phyloP scores from a whole-genome alignment of 2,888 invertebrate genomes.

The Orthosia gothica region DNA sequence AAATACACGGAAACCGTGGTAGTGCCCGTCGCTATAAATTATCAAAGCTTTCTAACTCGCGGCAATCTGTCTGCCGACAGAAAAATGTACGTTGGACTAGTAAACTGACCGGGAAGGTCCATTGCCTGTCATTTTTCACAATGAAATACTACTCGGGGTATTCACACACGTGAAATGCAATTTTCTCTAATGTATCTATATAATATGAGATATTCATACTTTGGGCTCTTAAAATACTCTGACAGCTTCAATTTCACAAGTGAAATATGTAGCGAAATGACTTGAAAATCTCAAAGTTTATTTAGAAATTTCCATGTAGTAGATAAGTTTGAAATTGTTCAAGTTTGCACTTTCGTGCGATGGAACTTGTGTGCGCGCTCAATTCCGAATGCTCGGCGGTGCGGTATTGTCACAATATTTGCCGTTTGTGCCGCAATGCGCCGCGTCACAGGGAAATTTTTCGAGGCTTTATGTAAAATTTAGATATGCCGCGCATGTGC shows the following conservation, averaged over 20 bases:
- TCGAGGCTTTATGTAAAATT: slow-evolving; percentile 74
- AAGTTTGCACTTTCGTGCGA: slow-evolving; percentile 62
- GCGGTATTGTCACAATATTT: slow-evolving; percentile 76
- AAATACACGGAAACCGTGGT: slow-evolving; percentile 50
- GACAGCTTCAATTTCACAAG: slow-evolving; percentile 44
- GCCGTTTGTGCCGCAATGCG: slow-evolving; percentile 75
- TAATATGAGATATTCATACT: slow-evolving; percentile 1
- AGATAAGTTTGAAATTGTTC: slow-evolving; percentile 65
- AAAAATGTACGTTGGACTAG: slow-evolving; percentile 49
- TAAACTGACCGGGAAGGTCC: slow-evolving; percentile 47
- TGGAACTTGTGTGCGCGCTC: slow-evolving; percentile 59
- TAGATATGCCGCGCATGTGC: slow-evolving; percentile 69
- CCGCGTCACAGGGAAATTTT: slow-evolving; percentile 75
- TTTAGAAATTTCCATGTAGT: slow-evolving; percentile 64
- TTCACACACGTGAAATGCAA: slow-evolving; percentile 26
- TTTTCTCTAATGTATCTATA: slow-evolving; percentile 35
- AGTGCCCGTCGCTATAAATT: slow-evolving; percentile 64
- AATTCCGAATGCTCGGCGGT: slow-evolving; percentile 64
- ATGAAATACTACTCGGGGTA: slow-evolving; percentile 36
- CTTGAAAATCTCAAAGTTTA: slow-evolving; percentile 66
- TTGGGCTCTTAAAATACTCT: slow-evolving; percentile 37
- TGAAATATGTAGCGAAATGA: slow-evolving; percentile 63
- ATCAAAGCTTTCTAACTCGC: slow-evolving; percentile 53
- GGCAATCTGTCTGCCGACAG: slow-evolving; percentile 60
- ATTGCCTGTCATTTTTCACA: slow-evolving; percentile 40